These are phyloP conservation scores for Bemisia tabaci DNA, from an alignment of 1,140 invertebrate species.

Conservation along the genomic window DNA sequence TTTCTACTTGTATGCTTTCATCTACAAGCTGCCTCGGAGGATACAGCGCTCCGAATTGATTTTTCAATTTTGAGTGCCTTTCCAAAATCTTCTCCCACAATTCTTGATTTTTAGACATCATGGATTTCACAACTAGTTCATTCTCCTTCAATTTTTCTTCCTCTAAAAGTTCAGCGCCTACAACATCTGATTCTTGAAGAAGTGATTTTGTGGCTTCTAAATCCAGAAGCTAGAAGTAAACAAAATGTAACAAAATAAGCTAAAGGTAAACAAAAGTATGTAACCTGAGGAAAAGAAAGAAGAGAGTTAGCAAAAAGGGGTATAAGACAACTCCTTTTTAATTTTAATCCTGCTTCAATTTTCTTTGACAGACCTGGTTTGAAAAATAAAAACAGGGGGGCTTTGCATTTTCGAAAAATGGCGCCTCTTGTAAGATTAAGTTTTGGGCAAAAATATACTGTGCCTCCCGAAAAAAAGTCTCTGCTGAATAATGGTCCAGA, in stretches of 20 bases:
- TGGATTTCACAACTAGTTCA: neutral
- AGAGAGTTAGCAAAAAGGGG: too few relatives aligned
- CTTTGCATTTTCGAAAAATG: too few relatives aligned
- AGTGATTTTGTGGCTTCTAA: neutral
- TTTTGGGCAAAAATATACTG: too few relatives aligned
- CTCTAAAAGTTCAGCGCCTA: neutral
- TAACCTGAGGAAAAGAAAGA: too few relatives aligned
- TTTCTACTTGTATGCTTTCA: neutral
- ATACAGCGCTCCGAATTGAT: neutral
- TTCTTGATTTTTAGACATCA: neutral
- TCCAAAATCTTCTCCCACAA: neutral
- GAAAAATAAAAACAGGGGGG: too few relatives aligned
- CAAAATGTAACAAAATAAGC: neutral
- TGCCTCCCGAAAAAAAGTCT: too few relatives aligned
- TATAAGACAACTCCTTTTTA: too few relatives aligned
- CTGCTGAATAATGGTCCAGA: too few relatives aligned
- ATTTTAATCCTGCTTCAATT: too few relatives aligned
- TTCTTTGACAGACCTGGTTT: too few relatives aligned
- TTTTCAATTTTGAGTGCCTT: neutral
- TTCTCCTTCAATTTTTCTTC: neutral
- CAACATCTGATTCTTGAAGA: neutral
- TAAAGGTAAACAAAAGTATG: too few relatives aligned
- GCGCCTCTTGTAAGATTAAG: too few relatives aligned
- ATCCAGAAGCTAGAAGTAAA: neutral
- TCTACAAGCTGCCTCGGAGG: neutral